Base-by-base conservation (phyloP, 2,888 invertebrate genomes). In the Apamea crenata region DNA sequence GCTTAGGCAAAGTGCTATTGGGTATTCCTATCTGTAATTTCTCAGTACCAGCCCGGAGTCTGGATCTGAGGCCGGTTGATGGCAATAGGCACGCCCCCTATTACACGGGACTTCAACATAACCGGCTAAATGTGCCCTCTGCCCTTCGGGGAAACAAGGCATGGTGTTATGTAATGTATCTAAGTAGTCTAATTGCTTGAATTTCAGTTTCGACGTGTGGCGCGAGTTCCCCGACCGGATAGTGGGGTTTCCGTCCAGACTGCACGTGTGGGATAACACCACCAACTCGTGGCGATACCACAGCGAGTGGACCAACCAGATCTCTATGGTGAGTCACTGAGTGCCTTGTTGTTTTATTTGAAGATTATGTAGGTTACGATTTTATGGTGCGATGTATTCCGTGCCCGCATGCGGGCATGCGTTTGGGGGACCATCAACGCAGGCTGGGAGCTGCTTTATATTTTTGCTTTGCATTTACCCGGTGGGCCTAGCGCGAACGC, bases 261-360 rank as follows among this genome's bases (percentile, higher is more conserved):
- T 99, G 77, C 99, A 99, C 95, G 97, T 99, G 50, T 99, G 99
- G 99, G 99, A 99, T 93, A 99, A 99, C 95, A 96, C 96, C 10
- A 99, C 99, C 0, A 96, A 97, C 89, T 97, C 98, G 81, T 99
- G 99, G 99, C 98, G 98, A 88, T 99, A 99, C 94, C 99, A 99
- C 96, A 99, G 99, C 47, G 99, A 99, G 96, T 99, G 99, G 99
- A 99, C 99, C 65, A 99, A 99, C 94, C 98, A 99, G 94, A 98
- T 99, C 87, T 99, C 99, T 0, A 99, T 99, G 99, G 99, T 98
- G 47, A 76, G 66, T 80, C 21, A 61, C 25, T 10, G 6, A 32
- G 25, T 18, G 32, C 25, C 36, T 25, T 18, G 12, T 36, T 63
- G 12, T 70, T 25, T 18, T 18, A 70, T 70, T 10, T 56, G 25